These are phyloP conservation scores for Dolichotis patagonum DNA, from an alignment of 2,113 vertebrate species.

Conservation along the genomic window DNA sequence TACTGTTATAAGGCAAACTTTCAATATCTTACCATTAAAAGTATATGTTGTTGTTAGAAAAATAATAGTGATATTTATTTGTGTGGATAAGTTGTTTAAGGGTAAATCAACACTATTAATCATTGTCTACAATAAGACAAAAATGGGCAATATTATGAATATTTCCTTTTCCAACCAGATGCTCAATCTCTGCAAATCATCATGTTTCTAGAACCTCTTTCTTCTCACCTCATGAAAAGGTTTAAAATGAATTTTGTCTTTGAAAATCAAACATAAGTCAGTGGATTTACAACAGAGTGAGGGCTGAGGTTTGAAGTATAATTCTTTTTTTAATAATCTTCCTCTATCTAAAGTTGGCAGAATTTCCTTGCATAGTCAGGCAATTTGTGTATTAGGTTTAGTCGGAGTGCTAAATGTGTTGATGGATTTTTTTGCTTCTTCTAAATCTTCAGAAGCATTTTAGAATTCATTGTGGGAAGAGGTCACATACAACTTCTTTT, in stretches of 20 bases:
- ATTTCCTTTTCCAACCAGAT: not conserved
- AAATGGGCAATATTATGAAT: not conserved
- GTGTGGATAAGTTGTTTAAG: not conserved
- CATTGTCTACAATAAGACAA: not conserved
- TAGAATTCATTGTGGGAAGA: conserved; percentile 36
- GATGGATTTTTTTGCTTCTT: conserved; percentile 43
- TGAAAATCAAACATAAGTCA: conserved; percentile 58
- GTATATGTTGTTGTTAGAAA: not conserved
- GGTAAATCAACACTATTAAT: conserved; percentile 8
- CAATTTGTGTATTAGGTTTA: conserved; percentile 12
- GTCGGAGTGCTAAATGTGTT: not conserved
- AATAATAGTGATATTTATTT: conserved; percentile 20
- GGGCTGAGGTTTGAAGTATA: not conserved
- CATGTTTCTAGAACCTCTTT: not conserved
- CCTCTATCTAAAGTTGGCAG: conserved; percentile 16
- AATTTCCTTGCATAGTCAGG: not conserved
- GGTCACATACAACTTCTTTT: not conserved
- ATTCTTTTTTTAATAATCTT: not conserved
- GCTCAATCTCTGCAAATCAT: not conserved
- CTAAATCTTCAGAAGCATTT: conserved; percentile 30
- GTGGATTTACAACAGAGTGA: not conserved
- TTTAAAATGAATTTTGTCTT: conserved; percentile 49
- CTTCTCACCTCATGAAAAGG: conserved; percentile 15
- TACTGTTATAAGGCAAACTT: not conserved
- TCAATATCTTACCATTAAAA: conserved; percentile 27